phyloP scores from a whole-genome alignment of 2,113 vertebrate species.

The Micronisus gabar region DNA sequence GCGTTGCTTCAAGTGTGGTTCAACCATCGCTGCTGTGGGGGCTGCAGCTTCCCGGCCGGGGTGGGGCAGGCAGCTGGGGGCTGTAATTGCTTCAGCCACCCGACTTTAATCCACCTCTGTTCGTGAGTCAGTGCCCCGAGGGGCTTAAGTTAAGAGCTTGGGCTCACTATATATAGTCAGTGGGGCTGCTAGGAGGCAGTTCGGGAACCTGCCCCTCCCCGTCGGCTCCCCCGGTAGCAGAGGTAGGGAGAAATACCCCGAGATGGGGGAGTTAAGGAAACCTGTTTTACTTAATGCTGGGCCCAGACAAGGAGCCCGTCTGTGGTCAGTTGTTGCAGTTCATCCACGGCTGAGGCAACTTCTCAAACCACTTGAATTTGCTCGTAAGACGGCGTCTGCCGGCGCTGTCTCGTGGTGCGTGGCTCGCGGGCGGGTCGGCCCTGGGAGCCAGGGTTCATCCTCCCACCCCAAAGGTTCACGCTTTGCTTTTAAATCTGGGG shows the following conservation, averaged over 20 bases:
- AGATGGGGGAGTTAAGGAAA: constrained; percentile 28
- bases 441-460: not conserved
- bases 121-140: not conserved
- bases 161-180: constrained; percentile 1
- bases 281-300: not conserved
- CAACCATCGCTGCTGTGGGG: not conserved
- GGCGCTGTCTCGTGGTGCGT: not conserved
- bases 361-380: not conserved
- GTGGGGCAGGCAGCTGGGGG: constrained; percentile 33
- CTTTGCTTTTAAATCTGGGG: accelerated
- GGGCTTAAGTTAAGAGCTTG: not conserved
- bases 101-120: not conserved
- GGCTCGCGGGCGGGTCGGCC: not conserved
- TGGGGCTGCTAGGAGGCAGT: not conserved
- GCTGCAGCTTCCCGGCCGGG: constrained; percentile 33
- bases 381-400: not conserved
- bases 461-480: accelerated
- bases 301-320: not conserved
- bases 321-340: not conserved
- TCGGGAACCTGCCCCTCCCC: not conserved
- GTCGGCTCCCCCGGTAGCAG: not conserved
- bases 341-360: not conserved
- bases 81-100: constrained; percentile 27
- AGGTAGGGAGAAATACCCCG: not conserved
- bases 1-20: not conserved